These are phyloP conservation scores for Alaudala cheleensis DNA, from an alignment of 2,113 vertebrate species.

Conservation along the genomic window DNA sequence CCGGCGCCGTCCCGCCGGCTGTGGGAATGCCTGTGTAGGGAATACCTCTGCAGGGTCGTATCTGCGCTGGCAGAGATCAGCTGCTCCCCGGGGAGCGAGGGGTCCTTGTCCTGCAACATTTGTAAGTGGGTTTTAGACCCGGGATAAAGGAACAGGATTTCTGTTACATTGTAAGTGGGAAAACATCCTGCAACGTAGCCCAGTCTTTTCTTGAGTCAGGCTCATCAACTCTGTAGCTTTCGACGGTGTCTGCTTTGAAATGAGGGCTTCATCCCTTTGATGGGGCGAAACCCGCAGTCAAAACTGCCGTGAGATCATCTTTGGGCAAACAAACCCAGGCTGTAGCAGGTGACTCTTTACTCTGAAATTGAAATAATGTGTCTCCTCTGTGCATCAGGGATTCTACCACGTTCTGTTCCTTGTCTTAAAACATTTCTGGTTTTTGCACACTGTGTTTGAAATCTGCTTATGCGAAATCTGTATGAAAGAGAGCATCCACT, in stretches of 20 bases:
- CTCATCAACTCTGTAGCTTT: neutral
- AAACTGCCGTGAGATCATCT: neutral
- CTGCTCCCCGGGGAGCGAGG: neutral
- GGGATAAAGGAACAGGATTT: neutral
- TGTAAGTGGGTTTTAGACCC: neutral
- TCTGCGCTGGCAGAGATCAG: neutral
- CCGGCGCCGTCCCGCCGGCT: neutral
- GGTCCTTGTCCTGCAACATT: neutral
- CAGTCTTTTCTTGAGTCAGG: neutral
- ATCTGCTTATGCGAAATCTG: neutral
- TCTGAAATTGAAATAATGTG: neutral
- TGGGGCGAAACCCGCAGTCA: neutral
- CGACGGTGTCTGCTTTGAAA: neutral
- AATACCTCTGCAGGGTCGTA: rapidly evolving
- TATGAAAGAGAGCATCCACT: neutral
- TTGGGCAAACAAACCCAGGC: neutral
- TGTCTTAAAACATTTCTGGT: neutral
- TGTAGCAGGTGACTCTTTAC: neutral
- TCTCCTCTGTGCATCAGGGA: neutral
- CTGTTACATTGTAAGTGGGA: neutral
- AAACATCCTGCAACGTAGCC: neutral
- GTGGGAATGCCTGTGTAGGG: neutral
- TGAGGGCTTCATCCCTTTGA: neutral
- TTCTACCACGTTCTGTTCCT: rapidly evolving
- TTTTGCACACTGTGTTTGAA: neutral